These are phyloP conservation scores for Stratiomys singularior DNA, from an alignment of 2,888 invertebrate genomes.

Conservation along the genomic window DNA sequence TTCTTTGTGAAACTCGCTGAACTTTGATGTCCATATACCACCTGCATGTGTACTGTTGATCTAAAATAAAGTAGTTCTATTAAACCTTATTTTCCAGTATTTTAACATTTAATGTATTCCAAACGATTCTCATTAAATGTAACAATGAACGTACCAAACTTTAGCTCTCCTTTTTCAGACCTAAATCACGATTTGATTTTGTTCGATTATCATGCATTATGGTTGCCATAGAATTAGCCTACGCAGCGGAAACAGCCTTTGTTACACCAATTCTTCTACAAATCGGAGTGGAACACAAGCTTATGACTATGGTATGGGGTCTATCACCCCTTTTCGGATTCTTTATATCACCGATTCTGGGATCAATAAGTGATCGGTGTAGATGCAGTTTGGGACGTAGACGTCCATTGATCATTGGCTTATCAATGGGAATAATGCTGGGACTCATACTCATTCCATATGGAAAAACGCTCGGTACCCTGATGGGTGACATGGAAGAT, in stretches of 20 bases:
- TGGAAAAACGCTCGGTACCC: constrained; percentile 68
- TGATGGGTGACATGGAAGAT: constrained; percentile 65
- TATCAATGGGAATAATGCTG: constrained; percentile 69
- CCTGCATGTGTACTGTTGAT: too few relatives aligned
- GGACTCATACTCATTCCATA: constrained; percentile 72
- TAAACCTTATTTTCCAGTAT: too few relatives aligned
- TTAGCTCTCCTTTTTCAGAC: constrained; percentile 46
- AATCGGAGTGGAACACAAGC: constrained; percentile 70
- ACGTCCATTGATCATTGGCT: constrained; percentile 70
- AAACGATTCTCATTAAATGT: too few relatives aligned
- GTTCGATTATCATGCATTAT: constrained; percentile 62
- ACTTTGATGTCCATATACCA: too few relatives aligned
- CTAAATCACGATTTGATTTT: constrained; percentile 62
- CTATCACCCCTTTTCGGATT: constrained; percentile 65
- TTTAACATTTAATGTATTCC: too few relatives aligned
- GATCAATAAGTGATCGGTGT: constrained; percentile 72
- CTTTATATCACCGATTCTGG: constrained; percentile 66
- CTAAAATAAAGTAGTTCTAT: too few relatives aligned
- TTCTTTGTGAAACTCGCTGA: too few relatives aligned
- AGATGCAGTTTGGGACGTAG: constrained; percentile 68
- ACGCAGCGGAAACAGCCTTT: constrained; percentile 75
- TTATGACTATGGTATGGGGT: constrained; percentile 70
- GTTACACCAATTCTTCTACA: constrained; percentile 73
- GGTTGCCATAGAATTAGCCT: constrained; percentile 73
- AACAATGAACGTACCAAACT: too few relatives aligned